Conservation (phyloP, 1,140 invertebrate species). For the Heliconius congener region DNA sequence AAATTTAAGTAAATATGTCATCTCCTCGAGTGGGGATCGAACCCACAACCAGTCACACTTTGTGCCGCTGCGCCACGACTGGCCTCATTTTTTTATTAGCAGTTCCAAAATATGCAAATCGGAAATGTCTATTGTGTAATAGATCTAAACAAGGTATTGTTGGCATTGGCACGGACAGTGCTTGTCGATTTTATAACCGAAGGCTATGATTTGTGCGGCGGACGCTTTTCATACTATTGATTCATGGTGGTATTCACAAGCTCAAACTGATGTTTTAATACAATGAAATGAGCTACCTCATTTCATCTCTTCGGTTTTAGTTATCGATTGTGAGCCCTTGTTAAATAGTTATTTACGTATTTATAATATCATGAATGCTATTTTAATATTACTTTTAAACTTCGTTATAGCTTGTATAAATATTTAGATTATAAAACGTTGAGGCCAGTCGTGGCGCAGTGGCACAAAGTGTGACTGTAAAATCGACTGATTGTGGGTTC, state of each 20-base stretch:
- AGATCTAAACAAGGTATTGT: slow-evolving; percentile 26
- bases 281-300: slow-evolving; percentile 14
- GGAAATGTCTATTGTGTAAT: neutral
- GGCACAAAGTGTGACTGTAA: too few relatives aligned
- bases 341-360: neutral
- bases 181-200: slow-evolving; percentile 35
- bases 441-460: too few relatives aligned
- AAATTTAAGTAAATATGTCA: too few relatives aligned
- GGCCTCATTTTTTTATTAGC: neutral
- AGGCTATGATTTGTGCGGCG: slow-evolving; percentile 39
- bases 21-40: too few relatives aligned
- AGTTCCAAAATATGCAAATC: slow-evolving; percentile 3
- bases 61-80: too few relatives aligned
- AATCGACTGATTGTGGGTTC: too few relatives aligned
- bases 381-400: too few relatives aligned
- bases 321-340: neutral
- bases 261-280: slow-evolving; percentile 42
- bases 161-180: slow-evolving; percentile 23
- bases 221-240: slow-evolving; percentile 38
- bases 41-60: too few relatives aligned
- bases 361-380: neutral
- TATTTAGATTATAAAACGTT: too few relatives aligned
- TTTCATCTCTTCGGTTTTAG: neutral
- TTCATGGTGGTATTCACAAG: slow-evolving; percentile 37
- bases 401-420: too few relatives aligned